A percentile compares a stretch with the other conserved stretches of the same genome.
These are phyloP conservation scores for Pristionchus fissidentatus DNA, from an alignment of 2,888 invertebrate species.

Conservation along the genomic window DNA sequence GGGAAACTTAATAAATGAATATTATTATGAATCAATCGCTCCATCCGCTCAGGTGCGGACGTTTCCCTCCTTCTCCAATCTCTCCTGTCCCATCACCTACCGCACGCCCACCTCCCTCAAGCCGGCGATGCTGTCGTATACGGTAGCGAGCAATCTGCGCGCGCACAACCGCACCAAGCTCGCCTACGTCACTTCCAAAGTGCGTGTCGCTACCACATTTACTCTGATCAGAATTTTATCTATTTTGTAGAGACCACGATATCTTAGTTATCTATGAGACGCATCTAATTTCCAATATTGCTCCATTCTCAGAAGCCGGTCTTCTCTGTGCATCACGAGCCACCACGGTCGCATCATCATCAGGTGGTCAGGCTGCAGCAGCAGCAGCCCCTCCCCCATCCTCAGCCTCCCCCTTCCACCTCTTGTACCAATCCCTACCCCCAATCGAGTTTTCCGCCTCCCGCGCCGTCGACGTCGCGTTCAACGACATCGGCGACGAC, in stretches of 20 bases:
- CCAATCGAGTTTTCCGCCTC: no score
- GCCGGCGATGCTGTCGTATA: neutral
- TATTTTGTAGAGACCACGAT: no score
- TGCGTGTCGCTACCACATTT: neutral
- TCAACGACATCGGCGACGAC: no score
- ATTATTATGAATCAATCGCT: neutral
- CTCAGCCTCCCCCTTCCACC: no score
- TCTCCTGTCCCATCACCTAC: neutral
- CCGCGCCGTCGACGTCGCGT: no score
- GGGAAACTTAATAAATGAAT: neutral
- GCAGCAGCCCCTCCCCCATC: no score
- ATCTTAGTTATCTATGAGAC: no score
- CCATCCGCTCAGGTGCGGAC: conserved; percentile 1
- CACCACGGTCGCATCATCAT: neutral
- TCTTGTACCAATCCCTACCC: no score
- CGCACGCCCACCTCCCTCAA: neutral
- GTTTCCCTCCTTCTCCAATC: neutral
- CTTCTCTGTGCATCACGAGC: neutral
- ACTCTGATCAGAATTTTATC: no score
- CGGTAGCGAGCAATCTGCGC: neutral
- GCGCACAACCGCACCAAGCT: neutral
- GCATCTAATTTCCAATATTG: neutral
- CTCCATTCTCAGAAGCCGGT: neutral
- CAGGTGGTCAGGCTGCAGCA: neutral
- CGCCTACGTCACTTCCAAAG: conserved; percentile 31